Evolutionary conservation across 2,797 vertebrate species (phyloP).

Genomic region (Anomalospiza imberbis): DNA sequence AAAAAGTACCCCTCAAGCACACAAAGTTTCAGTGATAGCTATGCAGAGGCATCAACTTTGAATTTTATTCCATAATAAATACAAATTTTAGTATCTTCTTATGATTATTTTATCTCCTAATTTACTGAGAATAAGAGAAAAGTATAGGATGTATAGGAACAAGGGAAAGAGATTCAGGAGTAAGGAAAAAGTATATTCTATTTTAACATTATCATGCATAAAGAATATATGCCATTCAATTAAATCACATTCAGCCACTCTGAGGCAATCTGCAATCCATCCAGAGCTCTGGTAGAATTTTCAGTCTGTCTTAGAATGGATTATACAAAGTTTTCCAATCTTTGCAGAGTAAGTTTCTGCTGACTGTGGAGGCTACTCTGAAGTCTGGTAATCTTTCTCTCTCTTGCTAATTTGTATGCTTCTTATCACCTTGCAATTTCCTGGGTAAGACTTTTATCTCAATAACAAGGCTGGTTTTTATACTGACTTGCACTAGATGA

Average conservation of each 20-base stretch:
- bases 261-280: neutral
- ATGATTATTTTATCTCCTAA: neutral
- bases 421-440: neutral
- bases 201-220: neutral
- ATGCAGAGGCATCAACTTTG: neutral
- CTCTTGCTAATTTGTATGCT: neutral
- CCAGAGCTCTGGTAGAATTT: neutral
- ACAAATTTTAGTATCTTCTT: neutral
- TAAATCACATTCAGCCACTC: neutral
- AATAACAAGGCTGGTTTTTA: neutral
- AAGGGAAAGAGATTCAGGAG: neutral
- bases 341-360: neutral
- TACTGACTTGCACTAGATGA: neutral
- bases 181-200: neutral
- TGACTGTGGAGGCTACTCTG: neutral
- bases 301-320: neutral
- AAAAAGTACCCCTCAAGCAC: neutral
- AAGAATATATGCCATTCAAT: neutral
- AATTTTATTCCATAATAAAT: neutral
- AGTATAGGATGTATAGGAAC: neutral
- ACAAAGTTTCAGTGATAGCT: neutral
- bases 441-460: neutral
- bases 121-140: neutral
- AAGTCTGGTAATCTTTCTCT: neutral
- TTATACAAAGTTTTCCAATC: neutral